These are phyloP conservation scores for Bombyx huttoni DNA, from an alignment of 2,888 invertebrate species.

Conservation along the genomic window DNA sequence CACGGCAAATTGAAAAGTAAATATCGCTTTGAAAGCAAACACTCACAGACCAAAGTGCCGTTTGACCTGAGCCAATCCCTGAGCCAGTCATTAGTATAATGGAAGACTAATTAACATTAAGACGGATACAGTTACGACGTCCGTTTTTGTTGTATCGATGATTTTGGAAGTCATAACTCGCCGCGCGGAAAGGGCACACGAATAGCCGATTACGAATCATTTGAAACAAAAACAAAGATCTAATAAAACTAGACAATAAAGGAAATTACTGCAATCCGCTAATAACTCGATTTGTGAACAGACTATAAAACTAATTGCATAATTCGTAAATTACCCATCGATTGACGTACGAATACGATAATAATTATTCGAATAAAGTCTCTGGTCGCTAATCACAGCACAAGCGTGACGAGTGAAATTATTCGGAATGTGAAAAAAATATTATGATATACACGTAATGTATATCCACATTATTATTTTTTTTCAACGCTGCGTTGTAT, in stretches of 20 bases:
- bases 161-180: slow-evolving; percentile 7
- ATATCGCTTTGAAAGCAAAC: neutral
- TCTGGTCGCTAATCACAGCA: neutral
- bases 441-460: too few relatives aligned
- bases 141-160: slow-evolving; percentile 20
- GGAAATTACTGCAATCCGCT: neutral
- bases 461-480: neutral
- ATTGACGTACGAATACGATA: neutral
- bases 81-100: slow-evolving; percentile 34
- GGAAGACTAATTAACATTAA: slow-evolving; percentile 37
- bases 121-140: slow-evolving; percentile 34
- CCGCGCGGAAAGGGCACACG: neutral
- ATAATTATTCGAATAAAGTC: neutral
- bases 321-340: neutral
- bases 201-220: neutral
- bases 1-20: neutral
- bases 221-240: slow-evolving; percentile 1
- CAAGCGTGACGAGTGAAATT: neutral
- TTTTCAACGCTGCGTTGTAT: neutral
- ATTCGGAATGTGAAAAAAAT: neutral
- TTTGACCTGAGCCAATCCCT: slow-evolving; percentile 29
- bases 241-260: slow-evolving; percentile 1
- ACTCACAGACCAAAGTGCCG: slow-evolving; percentile 35
- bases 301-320: slow-evolving; percentile 3
- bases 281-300: neutral